Percentiles rank a stretch among this genome's conserved stretches.
These are phyloP conservation scores for Ictalurus punctatus DNA, from an alignment of 2,113 vertebrate genomes.

Conservation along the genomic window DNA sequence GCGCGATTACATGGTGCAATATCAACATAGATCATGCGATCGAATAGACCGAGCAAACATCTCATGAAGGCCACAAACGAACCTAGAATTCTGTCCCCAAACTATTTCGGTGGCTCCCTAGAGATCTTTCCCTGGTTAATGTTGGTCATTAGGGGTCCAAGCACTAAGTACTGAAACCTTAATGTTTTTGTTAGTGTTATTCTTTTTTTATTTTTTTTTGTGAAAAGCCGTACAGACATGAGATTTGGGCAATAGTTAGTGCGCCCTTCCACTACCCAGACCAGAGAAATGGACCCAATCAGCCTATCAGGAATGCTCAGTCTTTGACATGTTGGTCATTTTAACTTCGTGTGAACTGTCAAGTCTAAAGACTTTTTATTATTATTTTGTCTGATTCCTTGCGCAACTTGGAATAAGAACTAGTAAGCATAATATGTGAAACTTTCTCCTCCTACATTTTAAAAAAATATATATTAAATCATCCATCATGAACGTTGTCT, in stretches of 20 bases:
- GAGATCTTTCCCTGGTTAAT: not conserved
- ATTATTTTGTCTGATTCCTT: too few species aligned
- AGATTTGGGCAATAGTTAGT: not conserved
- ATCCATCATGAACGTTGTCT: not conserved
- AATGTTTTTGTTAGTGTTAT: not conserved
- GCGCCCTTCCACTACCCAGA: not conserved
- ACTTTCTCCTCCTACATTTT: too few species aligned
- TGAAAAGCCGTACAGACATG: not conserved
- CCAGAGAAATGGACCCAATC: not conserved
- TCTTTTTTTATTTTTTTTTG: not conserved
- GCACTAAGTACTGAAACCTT: not conserved
- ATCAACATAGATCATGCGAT: not conserved
- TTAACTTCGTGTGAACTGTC: not conserved
- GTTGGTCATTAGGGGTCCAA: not conserved
- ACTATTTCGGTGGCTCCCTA: not conserved
- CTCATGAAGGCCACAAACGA: not conserved
- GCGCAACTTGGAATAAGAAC: too few species aligned
- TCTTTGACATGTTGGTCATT: not conserved
- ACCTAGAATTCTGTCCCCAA: not conserved
- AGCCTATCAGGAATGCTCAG: not conserved
- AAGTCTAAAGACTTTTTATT: too few species aligned
- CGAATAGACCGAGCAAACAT: not conserved
- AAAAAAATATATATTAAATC: too few species aligned
- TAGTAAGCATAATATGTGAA: too few species aligned
- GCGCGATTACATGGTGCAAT: not conserved